Evolutionary conservation across 1,140 invertebrate species (phyloP).

Genomic region (Pseudomyrmex concolor): DNA sequence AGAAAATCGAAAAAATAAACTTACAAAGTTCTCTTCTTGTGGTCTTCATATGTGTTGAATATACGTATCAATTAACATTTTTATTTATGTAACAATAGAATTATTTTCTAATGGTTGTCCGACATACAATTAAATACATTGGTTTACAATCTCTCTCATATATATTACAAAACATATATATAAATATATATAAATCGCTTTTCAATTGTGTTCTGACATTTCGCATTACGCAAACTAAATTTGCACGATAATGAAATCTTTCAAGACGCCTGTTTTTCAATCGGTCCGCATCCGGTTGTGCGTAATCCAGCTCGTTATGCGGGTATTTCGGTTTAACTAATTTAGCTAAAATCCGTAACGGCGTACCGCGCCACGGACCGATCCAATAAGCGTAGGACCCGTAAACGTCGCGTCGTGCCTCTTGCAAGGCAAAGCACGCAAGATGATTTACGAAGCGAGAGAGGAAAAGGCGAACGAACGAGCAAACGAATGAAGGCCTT

Average conservation of each 20-base stretch:
- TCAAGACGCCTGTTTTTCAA: conserved; percentile 48
- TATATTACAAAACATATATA: no score
- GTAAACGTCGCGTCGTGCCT: conserved; percentile 65
- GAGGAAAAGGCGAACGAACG: conserved; percentile 24
- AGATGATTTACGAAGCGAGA: conserved; percentile 74
- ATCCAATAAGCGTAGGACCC: conserved; percentile 68
- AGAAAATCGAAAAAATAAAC: no score
- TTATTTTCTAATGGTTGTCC: neutral
- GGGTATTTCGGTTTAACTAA: conserved; percentile 59
- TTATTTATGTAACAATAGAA: neutral
- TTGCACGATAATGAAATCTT: neutral
- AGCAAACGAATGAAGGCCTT: neutral
- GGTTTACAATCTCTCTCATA: neutral
- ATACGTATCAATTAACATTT: conserved; percentile 1
- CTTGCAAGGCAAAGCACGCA: conserved; percentile 49
- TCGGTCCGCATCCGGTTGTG: conserved; percentile 14
- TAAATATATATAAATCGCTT: conserved; percentile 3
- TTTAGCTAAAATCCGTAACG: conserved; percentile 62
- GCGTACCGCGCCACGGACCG: conserved; percentile 3
- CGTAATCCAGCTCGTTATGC: conserved; percentile 57
- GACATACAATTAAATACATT: neutral
- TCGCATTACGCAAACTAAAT: conserved; percentile 14
- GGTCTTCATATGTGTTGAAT: no score
- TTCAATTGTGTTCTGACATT: neutral
- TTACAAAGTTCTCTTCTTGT: neutral